Evolutionary conservation across 37 sponge, comb jelly and placozoan species (phyloP), one percentile per base, ranked within the genome.

Genomic region (Corticium candelabrum): DNA sequence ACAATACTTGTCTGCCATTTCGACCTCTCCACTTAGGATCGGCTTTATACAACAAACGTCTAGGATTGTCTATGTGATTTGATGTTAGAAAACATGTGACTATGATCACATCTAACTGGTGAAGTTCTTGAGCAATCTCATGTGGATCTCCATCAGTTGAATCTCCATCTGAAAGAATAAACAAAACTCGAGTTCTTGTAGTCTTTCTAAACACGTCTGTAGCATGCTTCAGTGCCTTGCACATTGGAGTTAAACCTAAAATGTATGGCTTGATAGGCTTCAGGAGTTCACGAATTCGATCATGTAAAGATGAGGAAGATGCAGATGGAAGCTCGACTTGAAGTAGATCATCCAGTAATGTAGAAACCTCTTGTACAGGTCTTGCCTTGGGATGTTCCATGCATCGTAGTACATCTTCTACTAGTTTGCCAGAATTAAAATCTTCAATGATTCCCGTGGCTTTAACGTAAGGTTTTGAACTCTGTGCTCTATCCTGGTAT

Each of bases 101-200:
- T 73, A 84, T 79, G 1, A 31, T 70, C 29, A 83, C 84, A 41
- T 21, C 68, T 3, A 84, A 38, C 56, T 32, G 68, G 39, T 32
- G 0, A n/a, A n/a, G n/a, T n/a, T n/a, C n/a, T n/a, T n/a, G n/a
- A 1, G 74, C 84, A 68, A 78, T 68, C 11, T 40, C 1, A 34
- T 33, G 40, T 11, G 84, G 85, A 84, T 84, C 68, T 1, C 80
- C 80, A 84, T 84, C 85, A 41, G 85, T 40, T 2, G 85, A 69
- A 1, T 40, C 0, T 35, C 85, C 85, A 50, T 84, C 85, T 1
- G 85, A 84, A 74, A 84, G 68, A 72, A 84, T 39, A 33, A 84
- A 79, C 75, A 84, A 79, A 3, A 72, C 80, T n/a, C n/a, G n/a
- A n/a, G n/a, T n/a, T n/a, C n/a, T n/a, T n/a, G n/a, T n/a, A n/a